Base-by-base conservation (phyloP, 1,140 invertebrate genomes). In the Drosophila arizonae region DNA sequence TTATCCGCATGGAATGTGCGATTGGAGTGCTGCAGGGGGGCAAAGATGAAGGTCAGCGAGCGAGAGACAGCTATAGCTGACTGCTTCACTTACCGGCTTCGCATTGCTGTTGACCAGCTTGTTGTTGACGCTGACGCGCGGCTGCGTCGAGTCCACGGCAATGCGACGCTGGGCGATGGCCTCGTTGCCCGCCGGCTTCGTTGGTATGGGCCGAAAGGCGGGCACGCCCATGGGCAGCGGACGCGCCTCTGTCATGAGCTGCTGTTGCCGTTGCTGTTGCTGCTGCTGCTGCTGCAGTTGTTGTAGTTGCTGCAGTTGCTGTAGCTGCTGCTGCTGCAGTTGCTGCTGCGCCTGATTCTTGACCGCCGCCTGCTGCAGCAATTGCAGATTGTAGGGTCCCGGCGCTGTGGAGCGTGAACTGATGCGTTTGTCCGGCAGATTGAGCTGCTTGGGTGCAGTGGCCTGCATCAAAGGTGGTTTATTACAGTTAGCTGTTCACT, bases 201-300 rank as follows among this genome's bases (percentile, higher is more conserved):
- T 93, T 43, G 95, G 95, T 65, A 96, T 93, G 0, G 96, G 96
- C 76, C 94, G 95, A 82, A 96, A 97, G 0, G 95, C 94, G 21
- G 96, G 96, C 6, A 96, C 92, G 50, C 93, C 93, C 90, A 93
- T 88, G 0, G 93, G 92, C 69, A 93, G 78, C 0, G 93, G 93
- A 52, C 93, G 92, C 0, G 93, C 93, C 76, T 93, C 91, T 17
- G 93, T 93, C 52, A 93, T 88, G 6, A 92, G 76, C 15, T 45
- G 43, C 43, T 17, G 43, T n/a, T 45, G 43, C n/a, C 15, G n/a
- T 9, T 15, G 43, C 43, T 45, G 4, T 9, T 6, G 43, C n/a
- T 6, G 43, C 5, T 74, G 77, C 15, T 72, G 43, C 24, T 70
- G 60, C 51, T 85, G 81, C 41, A 80, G 70, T 46, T 82, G 76